Evolutionary conservation across 2,797 vertebrate species (phyloP).

Genomic region (Anniella stebbinsi): DNA sequence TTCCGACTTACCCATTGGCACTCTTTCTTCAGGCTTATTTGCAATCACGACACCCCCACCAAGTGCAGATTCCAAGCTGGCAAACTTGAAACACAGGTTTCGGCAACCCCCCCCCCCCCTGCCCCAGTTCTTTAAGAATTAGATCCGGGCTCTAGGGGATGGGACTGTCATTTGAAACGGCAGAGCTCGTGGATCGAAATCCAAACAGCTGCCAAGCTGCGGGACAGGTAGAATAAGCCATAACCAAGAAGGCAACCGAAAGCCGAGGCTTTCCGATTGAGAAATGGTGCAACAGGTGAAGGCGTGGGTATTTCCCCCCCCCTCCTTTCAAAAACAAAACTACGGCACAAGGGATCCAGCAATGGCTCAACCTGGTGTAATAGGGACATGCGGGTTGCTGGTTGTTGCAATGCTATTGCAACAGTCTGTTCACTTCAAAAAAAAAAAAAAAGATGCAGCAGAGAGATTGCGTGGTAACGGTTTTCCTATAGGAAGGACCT

Average conservation of each 20-base stretch:
- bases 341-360: conserved; percentile 77
- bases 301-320: conserved; percentile 59
- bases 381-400: conserved; percentile 78
- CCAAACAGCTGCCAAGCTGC: conserved; percentile 62
- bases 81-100: conserved; percentile 77
- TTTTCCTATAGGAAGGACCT: conserved; percentile 58
- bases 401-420: conserved; percentile 82
- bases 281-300: conserved; percentile 65
- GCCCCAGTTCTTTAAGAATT: conserved; percentile 52
- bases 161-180: conserved; percentile 67
- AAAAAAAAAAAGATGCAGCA: conserved; percentile 38
- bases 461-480: conserved; percentile 53
- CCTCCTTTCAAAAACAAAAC: conserved; percentile 47
- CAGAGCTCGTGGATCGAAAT: conserved; percentile 64
- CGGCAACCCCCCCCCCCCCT: conserved; percentile 51
- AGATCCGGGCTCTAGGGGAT: conserved; percentile 64
- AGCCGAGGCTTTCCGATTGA: conserved; percentile 14
- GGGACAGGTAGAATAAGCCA: conserved; percentile 54
- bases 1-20: conserved; percentile 73
- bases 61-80: conserved; percentile 51
- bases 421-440: conserved; percentile 80
- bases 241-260: conserved; percentile 12
- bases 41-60: conserved; percentile 48
- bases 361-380: conserved; percentile 83
- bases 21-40: conserved; percentile 47